Base-by-base conservation (phyloP, 2,797 vertebrate genomes). In the Hafferia zeledoni region DNA sequence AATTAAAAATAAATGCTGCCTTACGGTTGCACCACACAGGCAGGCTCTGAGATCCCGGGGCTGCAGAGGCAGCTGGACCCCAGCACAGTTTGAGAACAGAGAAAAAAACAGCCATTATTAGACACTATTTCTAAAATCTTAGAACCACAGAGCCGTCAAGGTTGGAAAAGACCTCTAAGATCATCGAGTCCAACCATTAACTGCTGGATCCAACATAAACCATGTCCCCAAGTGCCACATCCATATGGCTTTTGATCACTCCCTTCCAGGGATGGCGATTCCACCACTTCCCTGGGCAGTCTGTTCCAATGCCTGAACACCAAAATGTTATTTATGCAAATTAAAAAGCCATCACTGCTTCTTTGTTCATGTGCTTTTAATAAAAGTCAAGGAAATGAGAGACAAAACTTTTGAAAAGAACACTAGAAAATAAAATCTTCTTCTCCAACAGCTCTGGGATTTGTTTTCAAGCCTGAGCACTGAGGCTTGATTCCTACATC, bases 401-500 rank as follows among this genome's bases (percentile, higher is more conserved):
- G 28, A 50, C 28, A 65, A 84, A 90, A 78, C 41, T 79, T 71
- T 9, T 33, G 5, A 60, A 87, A 74, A 91, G 11, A 83, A 41
- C 20, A 67, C 44, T 27, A 83, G 52, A 80, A 94, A 72, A 72
- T 11, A 90, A 85, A 77, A 86, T 30, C 35, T 72, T 49, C 65
- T 30, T 68, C 49, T 24, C 57, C 27, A 71, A 18, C 5, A 93
- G 60, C 41, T 80, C 60, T 24, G 60, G 64, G 94, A 91, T 64
- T 91, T 83, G 69, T 65, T 90, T 88, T 64, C 65, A 83, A 91
- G 55, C 23, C 69, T 49, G 70, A 94, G 90, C 59, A 72, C 76
- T 5, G 3, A 88, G 55, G 39, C 70, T 91, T n/a, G n/a, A 69
- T 91, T 93, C 80, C 65, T 61, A 52, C 72, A 61, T 86, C 85